phyloP scores from a whole-genome alignment of 2,797 vertebrate species.

The Notolepis coatsorum region DNA sequence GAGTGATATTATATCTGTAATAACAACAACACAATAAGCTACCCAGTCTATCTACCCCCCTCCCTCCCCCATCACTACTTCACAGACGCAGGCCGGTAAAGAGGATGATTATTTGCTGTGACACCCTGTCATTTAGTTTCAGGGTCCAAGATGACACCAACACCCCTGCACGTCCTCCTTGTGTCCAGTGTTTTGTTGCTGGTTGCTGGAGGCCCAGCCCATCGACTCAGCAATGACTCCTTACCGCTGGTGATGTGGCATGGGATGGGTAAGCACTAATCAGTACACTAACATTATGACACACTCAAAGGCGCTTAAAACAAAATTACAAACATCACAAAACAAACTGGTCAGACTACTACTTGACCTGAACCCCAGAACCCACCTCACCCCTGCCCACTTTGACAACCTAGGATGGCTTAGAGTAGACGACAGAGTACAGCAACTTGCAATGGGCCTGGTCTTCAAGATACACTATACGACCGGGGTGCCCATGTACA shows the following conservation, averaged over 20 bases:
- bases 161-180: slow-evolving; percentile 51
- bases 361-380: too few species aligned
- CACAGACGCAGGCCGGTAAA: too few species aligned
- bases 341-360: too few species aligned
- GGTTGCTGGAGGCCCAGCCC: slow-evolving; percentile 27
- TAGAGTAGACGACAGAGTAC: too few species aligned
- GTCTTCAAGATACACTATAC: too few species aligned
- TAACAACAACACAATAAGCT: not conserved
- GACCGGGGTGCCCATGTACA: too few species aligned
- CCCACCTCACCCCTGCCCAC: too few species aligned
- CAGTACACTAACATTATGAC: not conserved
- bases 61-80: not conserved
- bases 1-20: not conserved
- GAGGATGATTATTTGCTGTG: not conserved
- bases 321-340: too few species aligned
- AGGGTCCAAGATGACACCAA: slow-evolving; percentile 56
- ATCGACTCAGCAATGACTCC: slow-evolving; percentile 61
- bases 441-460: too few species aligned
- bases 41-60: too few species aligned
- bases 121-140: not conserved
- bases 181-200: slow-evolving; percentile 47
- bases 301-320: too few species aligned
- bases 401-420: too few species aligned
- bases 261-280: slow-evolving; percentile 90
- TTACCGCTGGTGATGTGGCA: slow-evolving; percentile 94